phyloP scores from a whole-genome alignment of 2,888 invertebrate species.

The Poecilus cupreus region DNA sequence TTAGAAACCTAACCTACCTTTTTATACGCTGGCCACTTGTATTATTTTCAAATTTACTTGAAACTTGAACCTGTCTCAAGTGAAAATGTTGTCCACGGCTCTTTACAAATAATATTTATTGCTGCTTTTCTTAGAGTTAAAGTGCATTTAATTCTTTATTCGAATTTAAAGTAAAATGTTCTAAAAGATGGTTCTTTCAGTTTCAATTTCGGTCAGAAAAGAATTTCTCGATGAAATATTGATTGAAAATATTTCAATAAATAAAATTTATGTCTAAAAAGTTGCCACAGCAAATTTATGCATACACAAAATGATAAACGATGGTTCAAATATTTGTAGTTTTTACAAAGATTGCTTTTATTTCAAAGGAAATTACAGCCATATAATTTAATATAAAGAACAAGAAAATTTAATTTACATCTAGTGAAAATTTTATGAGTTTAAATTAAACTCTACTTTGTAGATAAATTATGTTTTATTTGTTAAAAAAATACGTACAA shows the following conservation, averaged over 20 bases:
- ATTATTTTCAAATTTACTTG: slow-evolving; percentile 44
- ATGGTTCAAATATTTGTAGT: not conserved
- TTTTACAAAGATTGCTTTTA: too few species aligned
- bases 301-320: slow-evolving; percentile 10
- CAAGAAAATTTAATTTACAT: too few species aligned
- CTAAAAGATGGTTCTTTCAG: not conserved
- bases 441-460: too few species aligned
- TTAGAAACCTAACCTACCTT: not conserved
- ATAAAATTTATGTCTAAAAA: slow-evolving; percentile 25
- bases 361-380: not conserved
- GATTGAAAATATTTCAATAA: slow-evolving; percentile 42
- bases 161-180: too few species aligned
- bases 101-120: slow-evolving; percentile 19
- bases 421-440: too few species aligned
- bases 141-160: slow-evolving; percentile 20
- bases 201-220: not conserved
- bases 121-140: not conserved
- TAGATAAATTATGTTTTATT: too few species aligned
- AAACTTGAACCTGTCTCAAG: slow-evolving; percentile 33
- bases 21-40: not conserved
- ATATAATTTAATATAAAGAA: too few species aligned
- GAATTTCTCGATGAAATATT: slow-evolving; percentile 22
- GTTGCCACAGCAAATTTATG: slow-evolving; percentile 3
- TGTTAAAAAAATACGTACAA: too few species aligned
- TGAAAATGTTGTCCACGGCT: slow-evolving; percentile 6